These are phyloP conservation scores for Phaonia tiefii DNA, from an alignment of 2,888 invertebrate genomes.

Conservation along the genomic window DNA sequence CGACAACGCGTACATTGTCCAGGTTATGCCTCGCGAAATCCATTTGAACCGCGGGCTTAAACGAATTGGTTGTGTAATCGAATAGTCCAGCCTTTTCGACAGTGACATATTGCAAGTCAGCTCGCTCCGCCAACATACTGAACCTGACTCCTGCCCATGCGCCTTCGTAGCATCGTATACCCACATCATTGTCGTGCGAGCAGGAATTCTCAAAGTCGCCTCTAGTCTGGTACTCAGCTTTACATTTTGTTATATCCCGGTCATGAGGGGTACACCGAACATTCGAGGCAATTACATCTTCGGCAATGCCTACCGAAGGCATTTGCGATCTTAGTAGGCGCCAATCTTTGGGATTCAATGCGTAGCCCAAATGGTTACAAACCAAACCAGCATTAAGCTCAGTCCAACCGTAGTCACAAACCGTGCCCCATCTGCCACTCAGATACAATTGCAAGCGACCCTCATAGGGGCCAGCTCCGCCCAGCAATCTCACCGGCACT, in stretches of 20 bases:
- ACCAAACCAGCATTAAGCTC: slow-evolving; percentile 94
- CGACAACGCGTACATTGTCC: slow-evolving; percentile 89
- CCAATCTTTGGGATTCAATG: slow-evolving; percentile 96
- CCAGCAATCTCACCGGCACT: slow-evolving; percentile 89
- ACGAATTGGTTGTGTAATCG: slow-evolving; percentile 93
- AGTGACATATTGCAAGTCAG: slow-evolving; percentile 92
- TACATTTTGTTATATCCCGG: slow-evolving; percentile 92
- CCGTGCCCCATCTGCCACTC: slow-evolving; percentile 96
- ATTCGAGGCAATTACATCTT: slow-evolving; percentile 90
- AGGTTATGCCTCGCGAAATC: slow-evolving; percentile 91
- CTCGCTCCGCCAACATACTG: slow-evolving; percentile 92
- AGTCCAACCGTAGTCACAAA: slow-evolving; percentile 98
- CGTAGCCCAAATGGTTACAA: slow-evolving; percentile 96
- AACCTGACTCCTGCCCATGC: slow-evolving; percentile 97
- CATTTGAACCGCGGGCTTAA: slow-evolving; percentile 94
- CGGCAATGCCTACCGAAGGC: slow-evolving; percentile 88
- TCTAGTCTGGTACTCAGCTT: slow-evolving; percentile 84
- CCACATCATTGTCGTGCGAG: slow-evolving; percentile 92
- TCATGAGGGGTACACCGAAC: slow-evolving; percentile 95
- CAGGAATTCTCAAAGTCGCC: slow-evolving; percentile 94
- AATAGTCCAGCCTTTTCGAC: slow-evolving; percentile 96
- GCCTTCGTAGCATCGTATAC: slow-evolving; percentile 92
- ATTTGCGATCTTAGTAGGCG: slow-evolving; percentile 90
- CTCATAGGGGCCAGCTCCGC: slow-evolving; percentile 90
- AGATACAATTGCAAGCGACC: slow-evolving; percentile 93